These are phyloP conservation scores for Argyresthia albistria DNA, from an alignment of 2,888 invertebrate genomes.

Conservation along the genomic window DNA sequence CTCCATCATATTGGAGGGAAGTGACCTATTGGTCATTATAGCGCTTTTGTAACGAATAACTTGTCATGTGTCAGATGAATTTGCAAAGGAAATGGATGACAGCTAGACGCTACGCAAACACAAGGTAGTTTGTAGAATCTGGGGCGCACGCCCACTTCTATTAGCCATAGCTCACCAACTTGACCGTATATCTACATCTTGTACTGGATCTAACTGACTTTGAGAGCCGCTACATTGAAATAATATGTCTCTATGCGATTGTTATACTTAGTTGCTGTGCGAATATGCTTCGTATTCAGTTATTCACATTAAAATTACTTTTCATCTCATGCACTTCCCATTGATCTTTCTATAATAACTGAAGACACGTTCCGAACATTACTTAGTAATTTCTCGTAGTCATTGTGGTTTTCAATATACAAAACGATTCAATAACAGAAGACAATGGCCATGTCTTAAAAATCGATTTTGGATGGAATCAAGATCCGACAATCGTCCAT, in stretches of 20 bases:
- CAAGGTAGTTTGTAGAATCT: conserved; percentile 22
- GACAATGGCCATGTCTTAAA: background rate
- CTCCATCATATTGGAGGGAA: no score
- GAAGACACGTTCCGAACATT: background rate
- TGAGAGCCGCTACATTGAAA: no score
- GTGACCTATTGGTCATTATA: no score
- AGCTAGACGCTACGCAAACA: conserved; percentile 13
- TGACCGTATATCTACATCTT: no score
- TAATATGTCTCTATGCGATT: no score
- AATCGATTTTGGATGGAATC: background rate
- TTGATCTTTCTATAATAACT: background rate
- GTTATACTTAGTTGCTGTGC: no score
- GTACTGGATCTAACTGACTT: no score
- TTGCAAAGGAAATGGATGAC: conserved; percentile 6
- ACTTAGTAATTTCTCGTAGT: background rate
- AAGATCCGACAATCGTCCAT: background rate
- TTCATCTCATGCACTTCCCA: no score
- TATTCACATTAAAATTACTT: no score
- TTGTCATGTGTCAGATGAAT: no score
- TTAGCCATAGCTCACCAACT: conserved; percentile 28
- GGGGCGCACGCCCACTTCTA: conserved; percentile 50
- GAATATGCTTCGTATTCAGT: no score
- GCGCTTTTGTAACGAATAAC: no score
- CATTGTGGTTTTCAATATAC: background rate
- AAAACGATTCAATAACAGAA: background rate